Evolutionary conservation across 2,113 vertebrate species (phyloP).

Genomic region (Corynorhinus townsendii): DNA sequence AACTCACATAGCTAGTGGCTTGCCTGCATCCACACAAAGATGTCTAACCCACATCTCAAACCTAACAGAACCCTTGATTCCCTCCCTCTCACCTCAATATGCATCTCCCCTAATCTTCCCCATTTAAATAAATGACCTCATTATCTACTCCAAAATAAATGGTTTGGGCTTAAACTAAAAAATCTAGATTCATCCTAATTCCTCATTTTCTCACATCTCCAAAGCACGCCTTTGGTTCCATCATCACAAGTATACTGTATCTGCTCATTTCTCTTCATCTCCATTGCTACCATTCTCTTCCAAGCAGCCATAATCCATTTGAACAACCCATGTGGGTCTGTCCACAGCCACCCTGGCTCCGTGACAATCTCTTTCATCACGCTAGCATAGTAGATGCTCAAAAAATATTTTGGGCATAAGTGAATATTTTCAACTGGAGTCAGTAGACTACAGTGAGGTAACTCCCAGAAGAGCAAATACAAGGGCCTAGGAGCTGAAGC

Average conservation of each 20-base stretch:
- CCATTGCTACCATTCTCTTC: not conserved
- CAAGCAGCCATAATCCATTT: not conserved
- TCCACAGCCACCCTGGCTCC: not conserved
- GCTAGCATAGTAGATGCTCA: not conserved
- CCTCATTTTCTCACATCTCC: not conserved
- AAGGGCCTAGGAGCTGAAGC: not conserved
- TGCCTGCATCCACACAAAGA: not conserved
- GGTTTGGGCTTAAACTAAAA: not conserved
- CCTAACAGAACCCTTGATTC: not conserved
- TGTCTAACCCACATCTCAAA: not conserved
- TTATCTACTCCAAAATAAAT: not conserved
- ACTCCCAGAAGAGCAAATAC: not conserved
- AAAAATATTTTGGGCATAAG: not conserved
- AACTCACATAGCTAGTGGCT: not conserved
- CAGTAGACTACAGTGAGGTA: not conserved
- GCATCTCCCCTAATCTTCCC: not conserved
- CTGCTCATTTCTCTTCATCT: not conserved
- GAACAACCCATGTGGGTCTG: not conserved
- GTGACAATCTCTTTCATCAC: not conserved
- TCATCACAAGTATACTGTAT: not conserved
- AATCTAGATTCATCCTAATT: not conserved
- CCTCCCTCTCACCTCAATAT: not conserved
- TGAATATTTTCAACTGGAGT: not conserved
- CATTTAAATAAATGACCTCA: not conserved
- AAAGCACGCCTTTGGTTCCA: not conserved